Evolutionary conservation across 2,888 invertebrate species (phyloP), one percentile per base, ranked within the genome.

Genomic region (Beris morrisii): DNA sequence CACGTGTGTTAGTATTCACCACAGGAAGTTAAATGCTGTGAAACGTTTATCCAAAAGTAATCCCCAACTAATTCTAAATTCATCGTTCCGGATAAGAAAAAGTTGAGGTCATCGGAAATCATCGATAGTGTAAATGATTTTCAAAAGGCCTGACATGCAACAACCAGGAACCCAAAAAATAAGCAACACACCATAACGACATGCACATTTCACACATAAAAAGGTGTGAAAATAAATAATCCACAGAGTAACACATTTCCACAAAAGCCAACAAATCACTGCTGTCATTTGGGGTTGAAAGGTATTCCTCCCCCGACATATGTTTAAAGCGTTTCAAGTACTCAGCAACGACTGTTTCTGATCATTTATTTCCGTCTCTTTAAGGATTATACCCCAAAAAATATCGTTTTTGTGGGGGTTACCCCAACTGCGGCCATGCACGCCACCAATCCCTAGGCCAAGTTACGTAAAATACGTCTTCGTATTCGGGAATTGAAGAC

Each of bases 201-300:
- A 67, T 67, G 63, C 57, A 66, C 66, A 65, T 64, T 68, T 64
- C 55, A 64, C 45, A 45, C 53, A 66, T 50, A 61, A 69, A 65
- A 69, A 69, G 69, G 69, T 69, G 69, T 67, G 65, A 67, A 69
- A 69, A 69, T 69, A 69, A 69, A 69, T 69, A 69, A 69, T 69
- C 69, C 67, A 65, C 64, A 61, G 67, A 65, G 67, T 67, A 69
- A 69, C 69, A 69, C 69, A 67, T 69, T 69, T 69, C 65, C 67
- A 69, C 67, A 69, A 67, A 67, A 67, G 69, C 69, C 67, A 69
- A 67, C 69, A 69, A 69, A 69, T 69, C 69, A 69, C 67, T 67
- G 65, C 69, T 69, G 69, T 69, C 69, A 65, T 69, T 67, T 67
- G 67, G 65, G 54, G 57, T 67, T 69, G 67, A 67, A 67, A 67